Evolutionary conservation across 2,888 invertebrate genomes (phyloP).

Genomic region (Amiota communis): DNA sequence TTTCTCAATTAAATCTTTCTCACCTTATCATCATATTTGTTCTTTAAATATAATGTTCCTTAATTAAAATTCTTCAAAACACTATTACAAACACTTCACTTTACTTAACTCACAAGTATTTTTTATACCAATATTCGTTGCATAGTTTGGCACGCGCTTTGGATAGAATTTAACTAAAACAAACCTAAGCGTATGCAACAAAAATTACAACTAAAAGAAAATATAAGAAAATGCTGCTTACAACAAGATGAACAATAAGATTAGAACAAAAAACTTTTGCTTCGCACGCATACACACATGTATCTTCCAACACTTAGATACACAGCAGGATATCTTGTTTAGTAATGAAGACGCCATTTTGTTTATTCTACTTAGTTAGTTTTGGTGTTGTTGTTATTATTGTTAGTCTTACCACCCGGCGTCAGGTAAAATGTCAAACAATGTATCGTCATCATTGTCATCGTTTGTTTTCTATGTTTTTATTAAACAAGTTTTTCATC

Average conservation of each 20-base stretch:
- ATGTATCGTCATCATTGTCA: neutral
- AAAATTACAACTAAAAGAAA: constrained; percentile 7
- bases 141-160: constrained; percentile 5
- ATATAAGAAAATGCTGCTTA: neutral
- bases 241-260: neutral
- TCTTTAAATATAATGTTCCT: too few species aligned
- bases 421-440: constrained; percentile 46
- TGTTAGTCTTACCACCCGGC: constrained; percentile 52
- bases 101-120: too few species aligned
- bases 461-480: too few species aligned
- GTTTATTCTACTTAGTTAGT: neutral
- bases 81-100: too few species aligned
- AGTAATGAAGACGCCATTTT: constrained; percentile 13
- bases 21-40: too few species aligned
- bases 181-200: constrained; percentile 8
- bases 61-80: too few species aligned
- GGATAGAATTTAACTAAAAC: neutral
- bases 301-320: neutral
- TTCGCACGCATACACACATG: neutral
- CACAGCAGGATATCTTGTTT: neutral
- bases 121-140: neutral
- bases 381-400: constrained; percentile 28
- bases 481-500: too few species aligned
- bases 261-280: neutral
- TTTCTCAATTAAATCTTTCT: too few species aligned